Evolutionary conservation across 1,140 invertebrate species (phyloP).

Genomic region (Diorhabda carinulata): DNA sequence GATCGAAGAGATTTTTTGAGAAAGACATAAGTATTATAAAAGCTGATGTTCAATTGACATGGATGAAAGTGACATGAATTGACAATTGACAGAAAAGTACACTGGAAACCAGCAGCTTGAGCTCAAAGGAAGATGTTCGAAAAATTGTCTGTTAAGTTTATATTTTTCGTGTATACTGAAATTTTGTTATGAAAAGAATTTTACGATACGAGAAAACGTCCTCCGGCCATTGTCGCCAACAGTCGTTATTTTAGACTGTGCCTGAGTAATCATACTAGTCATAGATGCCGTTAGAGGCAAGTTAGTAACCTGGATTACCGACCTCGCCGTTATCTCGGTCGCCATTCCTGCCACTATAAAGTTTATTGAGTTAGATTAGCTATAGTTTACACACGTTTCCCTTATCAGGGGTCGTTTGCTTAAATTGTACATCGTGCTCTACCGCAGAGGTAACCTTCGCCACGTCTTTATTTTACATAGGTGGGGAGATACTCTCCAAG

Average conservation of each 20-base stretch:
- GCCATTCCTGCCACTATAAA: constrained; percentile 50
- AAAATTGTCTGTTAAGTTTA: no score
- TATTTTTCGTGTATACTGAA: neutral
- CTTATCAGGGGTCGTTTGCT: constrained; percentile 46
- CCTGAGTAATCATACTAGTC: constrained; percentile 27
- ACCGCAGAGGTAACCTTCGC: neutral
- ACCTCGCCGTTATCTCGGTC: constrained; percentile 47
- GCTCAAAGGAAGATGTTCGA: no score
- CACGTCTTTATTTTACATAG: constrained; percentile 25
- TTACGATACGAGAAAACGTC: neutral
- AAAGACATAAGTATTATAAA: no score
- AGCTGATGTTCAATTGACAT: no score
- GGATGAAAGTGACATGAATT: no score
- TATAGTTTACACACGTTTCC: constrained; percentile 48
- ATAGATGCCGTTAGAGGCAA: constrained; percentile 33
- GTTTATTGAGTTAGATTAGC: constrained; percentile 50
- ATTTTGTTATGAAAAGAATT: neutral
- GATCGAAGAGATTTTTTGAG: no score
- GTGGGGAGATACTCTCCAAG: no score
- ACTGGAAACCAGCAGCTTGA: no score
- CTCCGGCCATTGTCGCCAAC: neutral
- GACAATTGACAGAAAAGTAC: no score
- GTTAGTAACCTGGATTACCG: constrained; percentile 43
- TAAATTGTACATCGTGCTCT: constrained; percentile 24
- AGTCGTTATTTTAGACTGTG: constrained; percentile 10